Evolutionary conservation across 2,888 invertebrate species (phyloP), one percentile per base, ranked within the genome.

Genomic region (Napeogenes sylphis): DNA sequence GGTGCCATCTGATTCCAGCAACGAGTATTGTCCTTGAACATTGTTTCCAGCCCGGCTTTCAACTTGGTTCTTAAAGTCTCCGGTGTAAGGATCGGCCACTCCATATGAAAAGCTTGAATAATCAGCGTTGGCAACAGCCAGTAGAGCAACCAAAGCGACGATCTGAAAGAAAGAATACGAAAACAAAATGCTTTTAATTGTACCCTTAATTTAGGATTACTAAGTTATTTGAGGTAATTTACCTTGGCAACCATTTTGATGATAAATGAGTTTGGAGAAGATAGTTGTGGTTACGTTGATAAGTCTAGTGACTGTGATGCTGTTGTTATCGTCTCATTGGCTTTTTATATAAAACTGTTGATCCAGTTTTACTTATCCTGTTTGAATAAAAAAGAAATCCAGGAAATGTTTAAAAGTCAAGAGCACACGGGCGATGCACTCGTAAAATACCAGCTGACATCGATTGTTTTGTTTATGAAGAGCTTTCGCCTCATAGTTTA

Each of bases 31-130:
- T 54, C 92, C 92, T 66, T 84, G 83, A 45, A 92, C 92, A 69
- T 87, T 85, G 77, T 89, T 78, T 4, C 91, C 91, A 21, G 81
- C 80, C 51, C 92, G 88, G 66, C 78, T 81, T 75, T 92, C 92
- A 2, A 83, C 77, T 80, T 92, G 92, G 79, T 82, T 85, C 78
- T 92, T 92, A 77, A 82, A 86, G 80, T 92, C 92, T 4, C 92
- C 92, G 51, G 92, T 92, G 77, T 84, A 80, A 60, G 89, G 86
- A 71, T 92, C 92, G 55, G 92, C 90, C n/a, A 92, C 91, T 62
- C 87, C 87, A 75, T 92, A 92, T 0, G 91, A 84, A 81, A 90
- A 92, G 75, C 88, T 86, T 76, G 88, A 81, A 65, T 77, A 69
- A 68, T 85, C 83, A 42, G 77, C 72, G 62, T 69, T 71, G 14